These are phyloP conservation scores for Zhuqinia jingwanae DNA, from an alignment of 2,888 invertebrate species.

Conservation along the genomic window DNA sequence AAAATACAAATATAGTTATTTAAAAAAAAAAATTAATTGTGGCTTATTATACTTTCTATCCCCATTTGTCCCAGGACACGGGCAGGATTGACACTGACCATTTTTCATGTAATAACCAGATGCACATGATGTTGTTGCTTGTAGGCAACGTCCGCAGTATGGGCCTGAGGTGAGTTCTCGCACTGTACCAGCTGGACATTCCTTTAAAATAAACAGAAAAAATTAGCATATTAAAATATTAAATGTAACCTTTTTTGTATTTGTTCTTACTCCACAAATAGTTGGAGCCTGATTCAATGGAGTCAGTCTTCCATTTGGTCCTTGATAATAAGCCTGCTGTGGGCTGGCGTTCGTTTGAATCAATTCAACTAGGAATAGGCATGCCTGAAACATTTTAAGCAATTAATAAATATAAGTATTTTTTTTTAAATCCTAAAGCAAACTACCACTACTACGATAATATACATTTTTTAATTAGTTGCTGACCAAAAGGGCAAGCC, in stretches of 20 bases:
- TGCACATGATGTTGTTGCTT: slow-evolving; percentile 38
- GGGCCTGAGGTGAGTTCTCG: slow-evolving; percentile 18
- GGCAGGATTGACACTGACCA: slow-evolving; percentile 62
- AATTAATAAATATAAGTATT: no score
- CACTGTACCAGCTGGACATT: slow-evolving; percentile 60
- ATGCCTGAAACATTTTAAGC: slow-evolving; percentile 43
- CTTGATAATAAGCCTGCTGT: slow-evolving; percentile 24
- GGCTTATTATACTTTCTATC: slow-evolving; percentile 39
- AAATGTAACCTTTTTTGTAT: neutral
- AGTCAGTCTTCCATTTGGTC: slow-evolving; percentile 51
- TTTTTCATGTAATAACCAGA: slow-evolving; percentile 52
- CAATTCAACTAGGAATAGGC: slow-evolving; percentile 1
- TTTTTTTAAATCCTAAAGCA: no score
- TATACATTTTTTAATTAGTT: no score
- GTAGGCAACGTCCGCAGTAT: slow-evolving; percentile 67
- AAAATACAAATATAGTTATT: no score
- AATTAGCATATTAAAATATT: neutral
- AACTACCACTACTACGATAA: no score
- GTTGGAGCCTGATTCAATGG: slow-evolving; percentile 13
- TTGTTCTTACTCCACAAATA: slow-evolving; percentile 58
- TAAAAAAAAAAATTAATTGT: neutral
- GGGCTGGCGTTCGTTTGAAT: neutral
- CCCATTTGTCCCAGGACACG: slow-evolving; percentile 68
- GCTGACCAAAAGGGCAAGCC: slow-evolving; percentile 46
- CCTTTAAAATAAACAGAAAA: slow-evolving; percentile 44